Conservation (phyloP, 2,888 invertebrate species). For the Stratiomys singularior region DNA sequence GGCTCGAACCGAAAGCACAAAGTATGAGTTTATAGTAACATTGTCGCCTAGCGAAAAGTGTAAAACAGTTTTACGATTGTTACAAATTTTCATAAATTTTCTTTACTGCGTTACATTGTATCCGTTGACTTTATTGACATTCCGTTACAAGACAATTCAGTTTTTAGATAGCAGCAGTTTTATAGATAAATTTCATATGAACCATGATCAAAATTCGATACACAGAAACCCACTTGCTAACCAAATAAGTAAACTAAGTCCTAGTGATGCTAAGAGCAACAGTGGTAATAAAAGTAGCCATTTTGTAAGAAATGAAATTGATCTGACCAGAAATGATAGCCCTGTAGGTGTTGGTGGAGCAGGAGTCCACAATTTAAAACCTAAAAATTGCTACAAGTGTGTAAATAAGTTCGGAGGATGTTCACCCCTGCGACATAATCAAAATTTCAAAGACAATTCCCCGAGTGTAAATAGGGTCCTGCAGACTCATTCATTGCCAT, state of each 20-base stretch:
- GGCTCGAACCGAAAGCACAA: not conserved
- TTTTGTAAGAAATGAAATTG: conserved; percentile 15
- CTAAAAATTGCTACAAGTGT: not conserved
- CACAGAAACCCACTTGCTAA: conserved; percentile 37
- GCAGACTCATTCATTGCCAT: not conserved
- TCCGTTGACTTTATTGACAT: conserved; percentile 43
- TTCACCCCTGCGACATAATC: conserved; percentile 19
- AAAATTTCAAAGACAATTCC: not conserved
- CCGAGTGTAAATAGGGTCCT: conserved; percentile 24
- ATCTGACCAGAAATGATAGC: not conserved
- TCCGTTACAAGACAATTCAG: conserved; percentile 48
- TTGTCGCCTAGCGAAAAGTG: conserved; percentile 9
- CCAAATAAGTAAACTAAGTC: not conserved
- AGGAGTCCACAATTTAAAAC: not conserved
- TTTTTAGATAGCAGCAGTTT: conserved; percentile 52
- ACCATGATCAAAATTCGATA: conserved; percentile 30
- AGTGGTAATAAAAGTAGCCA: conserved; percentile 18
- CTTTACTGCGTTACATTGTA: conserved; percentile 49
- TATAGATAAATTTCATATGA: conserved; percentile 47
- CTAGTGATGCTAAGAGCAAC: not conserved
- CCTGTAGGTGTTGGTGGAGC: conserved; percentile 6
- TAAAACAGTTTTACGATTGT: conserved; percentile 35
- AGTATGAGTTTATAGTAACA: conserved; percentile 35
- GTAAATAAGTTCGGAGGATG: conserved; percentile 1
- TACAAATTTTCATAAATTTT: conserved; percentile 47